Evolutionary conservation across 2,888 invertebrate genomes (phyloP), one percentile per base, ranked within the genome.

Genomic region (Clivina fossor): DNA sequence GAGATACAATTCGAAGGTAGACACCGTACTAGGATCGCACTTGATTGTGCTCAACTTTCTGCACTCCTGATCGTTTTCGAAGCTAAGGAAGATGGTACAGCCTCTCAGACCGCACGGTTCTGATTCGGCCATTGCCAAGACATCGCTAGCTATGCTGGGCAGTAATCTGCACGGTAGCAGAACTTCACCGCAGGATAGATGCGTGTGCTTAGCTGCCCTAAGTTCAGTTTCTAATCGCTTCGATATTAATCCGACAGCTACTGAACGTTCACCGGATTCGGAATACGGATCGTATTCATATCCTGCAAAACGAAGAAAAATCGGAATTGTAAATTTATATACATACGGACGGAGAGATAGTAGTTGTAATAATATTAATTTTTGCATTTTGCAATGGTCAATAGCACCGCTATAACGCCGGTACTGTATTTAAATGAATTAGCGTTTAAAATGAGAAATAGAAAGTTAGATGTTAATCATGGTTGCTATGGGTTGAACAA

Each of bases 101-200:
- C 93, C 93, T 63, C 90, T 78, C 43, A 93, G 81, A 46, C 93
- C 94, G 75, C 91, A 93, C 13, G 93, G 93, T 74, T 94, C 93
- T 47, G 86, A 85, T 71, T 92, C 91, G 1, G 93, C 90, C 78
- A 90, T 85, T 51, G 83, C 80, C 48, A 93, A 79, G 58, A 92
- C 86, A 71, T 91, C 88, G 61, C 84, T 78, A 40, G 93, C 85
- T 59, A 93, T 87, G 62, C 87, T 79, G 62, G 86, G 83, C 55
- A 91, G 80, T 61, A 93, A 82, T 71, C 90, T 89, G 48, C 87
- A 86, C 28, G 93, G 93, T 64, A 93, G 78, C 62, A 92, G 79
- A 54, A 93, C 90, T 76, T 93, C 91, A 16, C 89, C 91, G 68
- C 89, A 86, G 56, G 88, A 85, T 63, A 93, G 76, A 73, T 88